Evolutionary conservation across 53 echinoderm and acorn worm genomes (phyloP), one percentile per base, ranked within the genome.

Genomic region (Astropecten irregularis): DNA sequence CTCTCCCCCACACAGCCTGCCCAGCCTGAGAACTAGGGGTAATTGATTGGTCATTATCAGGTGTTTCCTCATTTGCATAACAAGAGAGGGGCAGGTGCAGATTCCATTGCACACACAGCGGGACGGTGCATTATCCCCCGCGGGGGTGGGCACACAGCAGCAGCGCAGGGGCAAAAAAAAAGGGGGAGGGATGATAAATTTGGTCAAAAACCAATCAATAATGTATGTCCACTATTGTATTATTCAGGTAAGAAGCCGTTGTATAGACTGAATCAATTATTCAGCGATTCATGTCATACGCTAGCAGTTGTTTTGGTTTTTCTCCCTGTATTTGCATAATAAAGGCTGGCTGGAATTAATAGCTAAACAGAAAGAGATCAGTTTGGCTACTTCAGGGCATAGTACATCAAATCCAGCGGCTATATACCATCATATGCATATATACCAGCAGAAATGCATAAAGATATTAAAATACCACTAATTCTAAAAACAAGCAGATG

Each of bases 1-100:
- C 79, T 31, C 42, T 29, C 47, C 44, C 27, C 21, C n/a, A 27
- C 15, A 42, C 46, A 32, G n/a, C 79, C 62, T 15, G 39, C 22
- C 38, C 27, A 65, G 65, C 65, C 30, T 20, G 21, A 30, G 59
- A 65, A 9, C 46, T 11, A 11, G 35, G 35, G 56, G 79, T 79
- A 79, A 79, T 79, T 79, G 79, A 79, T 79, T 79, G 79, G 79
- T 79, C 79, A 79, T 79, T 79, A 79, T 79, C 79, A 79, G 79
- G 79, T 79, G 79, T 79, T 56, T 79, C 79, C 47, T 79, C 62
- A 79, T 89, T 89, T 84, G 79, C 89, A 89, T 76, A 61, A 77
- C 73, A 63, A 89, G 57, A 69, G 76, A 84, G 56, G 84, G 89
- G 79, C 84, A 79, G 79, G 79, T 79, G 79, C 79, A 79, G 79